phyloP scores from a whole-genome alignment of 2,113 vertebrate genomes.

The Scortum barcoo region DNA sequence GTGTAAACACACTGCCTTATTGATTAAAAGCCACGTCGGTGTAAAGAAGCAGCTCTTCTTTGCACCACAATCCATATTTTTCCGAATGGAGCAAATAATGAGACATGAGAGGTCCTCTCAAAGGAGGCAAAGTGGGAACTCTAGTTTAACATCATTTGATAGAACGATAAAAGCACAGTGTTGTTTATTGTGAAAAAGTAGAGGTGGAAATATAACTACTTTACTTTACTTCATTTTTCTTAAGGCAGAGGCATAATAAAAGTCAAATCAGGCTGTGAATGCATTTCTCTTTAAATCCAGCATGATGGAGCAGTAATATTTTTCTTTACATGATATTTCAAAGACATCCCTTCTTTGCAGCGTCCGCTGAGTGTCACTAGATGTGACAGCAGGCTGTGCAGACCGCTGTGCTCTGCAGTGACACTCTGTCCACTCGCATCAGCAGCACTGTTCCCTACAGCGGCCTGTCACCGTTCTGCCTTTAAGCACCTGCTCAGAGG shows the following conservation, averaged over 20 bases:
- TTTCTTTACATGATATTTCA: constrained; percentile 8
- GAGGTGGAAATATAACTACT: background rate
- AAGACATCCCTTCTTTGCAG: constrained; percentile 46
- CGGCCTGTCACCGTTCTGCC: constrained; percentile 49
- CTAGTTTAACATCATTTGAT: background rate
- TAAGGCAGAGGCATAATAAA: background rate
- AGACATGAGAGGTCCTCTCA: constrained; percentile 9
- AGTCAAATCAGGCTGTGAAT: background rate
- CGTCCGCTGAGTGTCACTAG: constrained; percentile 45
- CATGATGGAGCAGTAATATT: background rate
- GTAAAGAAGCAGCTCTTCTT: background rate
- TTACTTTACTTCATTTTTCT: background rate
- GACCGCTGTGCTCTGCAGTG: constrained; percentile 52
- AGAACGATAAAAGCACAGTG: background rate
- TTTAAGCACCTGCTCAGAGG: constrained; percentile 66
- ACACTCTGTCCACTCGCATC: constrained; percentile 74
- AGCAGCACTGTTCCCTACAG: constrained; percentile 31
- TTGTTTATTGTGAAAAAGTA: background rate
- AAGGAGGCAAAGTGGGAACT: background rate
- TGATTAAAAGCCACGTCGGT: constrained; percentile 28
- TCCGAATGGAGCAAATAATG: background rate
- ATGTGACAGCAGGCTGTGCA: constrained; percentile 66
- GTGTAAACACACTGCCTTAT: constrained; percentile 17
- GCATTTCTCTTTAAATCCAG: background rate
- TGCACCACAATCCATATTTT: background rate